Evolutionary conservation across 2,888 invertebrate species (phyloP), one percentile per base, ranked within the genome.

Genomic region (Eupithecia pulchellata): DNA sequence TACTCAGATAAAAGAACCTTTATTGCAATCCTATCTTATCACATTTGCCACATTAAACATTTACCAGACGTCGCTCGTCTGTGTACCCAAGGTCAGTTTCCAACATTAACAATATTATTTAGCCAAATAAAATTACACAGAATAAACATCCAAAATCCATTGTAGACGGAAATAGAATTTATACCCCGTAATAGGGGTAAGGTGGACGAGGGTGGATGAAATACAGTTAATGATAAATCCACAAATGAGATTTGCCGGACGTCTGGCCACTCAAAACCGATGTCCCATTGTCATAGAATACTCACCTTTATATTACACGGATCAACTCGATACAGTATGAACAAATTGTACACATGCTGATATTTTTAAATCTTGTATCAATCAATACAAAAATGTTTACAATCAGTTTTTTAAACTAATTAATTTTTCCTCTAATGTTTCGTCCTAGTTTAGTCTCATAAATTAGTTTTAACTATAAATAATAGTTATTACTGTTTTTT

Each of bases 211-310:
- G 93, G 93, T 91, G 91, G 87, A 89, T 91, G 91, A 90, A 93
- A 93, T 92, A 90, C 91, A 90, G 92, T 92, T 93, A 93, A 93
- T 93, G 93, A 94, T 93, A 94, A 94, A 92, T 93, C 93, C 93
- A 91, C 92, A 93, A 94, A 94, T 93, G 93, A 93, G 94, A 94
- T 94, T 93, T 93, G 91, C 90, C 85, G 92, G 92, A 90, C 93
- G 89, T 86, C 89, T 89, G 93, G 90, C 92, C 91, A 93, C 93
- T 93, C 92, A 86, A 91, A 90, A 89, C 88, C 89, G 86, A 87
- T 87, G 86, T 81, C 78, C 90, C 78, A 92, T 93, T 94, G 93
- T 94, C 89, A 90, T 84, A 86, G 89, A 89, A 90, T 89, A 91
- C 91, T 92, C 91, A 93, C 93, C 93, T 93, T 72, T 93, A 88